Conservation (phyloP, 2,797 vertebrate genomes). For the Dicrostonyx torquatus region DNA sequence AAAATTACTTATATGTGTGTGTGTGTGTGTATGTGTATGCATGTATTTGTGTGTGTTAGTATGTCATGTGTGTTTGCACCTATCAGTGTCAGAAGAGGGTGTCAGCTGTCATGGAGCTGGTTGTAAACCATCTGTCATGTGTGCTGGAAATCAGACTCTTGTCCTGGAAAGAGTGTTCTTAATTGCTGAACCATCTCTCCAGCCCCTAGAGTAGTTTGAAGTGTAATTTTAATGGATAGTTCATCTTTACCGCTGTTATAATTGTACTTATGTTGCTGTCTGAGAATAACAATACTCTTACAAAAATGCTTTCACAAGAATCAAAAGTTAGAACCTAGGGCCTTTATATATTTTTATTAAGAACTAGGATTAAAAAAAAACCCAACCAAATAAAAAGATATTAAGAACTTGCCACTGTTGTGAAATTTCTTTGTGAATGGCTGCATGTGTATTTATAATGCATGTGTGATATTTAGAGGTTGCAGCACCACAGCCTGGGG, state of each 20-base stretch:
- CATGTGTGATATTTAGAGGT: conserved; percentile 14
- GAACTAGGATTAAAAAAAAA: not conserved
- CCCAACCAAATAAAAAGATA: not conserved
- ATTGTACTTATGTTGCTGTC: conserved; percentile 4
- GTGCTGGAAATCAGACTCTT: not conserved
- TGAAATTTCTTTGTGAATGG: conserved; percentile 43
- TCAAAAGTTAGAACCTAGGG: conserved; percentile 34
- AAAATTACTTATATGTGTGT: not conserved
- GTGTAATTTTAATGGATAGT: not conserved
- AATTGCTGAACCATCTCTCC: not conserved
- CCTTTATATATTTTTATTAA: conserved; percentile 17
- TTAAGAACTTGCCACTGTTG: conserved; percentile 10
- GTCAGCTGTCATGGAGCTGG: not conserved
- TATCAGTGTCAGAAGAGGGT: not conserved
- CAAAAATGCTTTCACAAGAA: conserved; percentile 40
- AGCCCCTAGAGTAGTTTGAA: not conserved
- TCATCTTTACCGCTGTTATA: not conserved
- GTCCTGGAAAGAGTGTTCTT: not conserved
- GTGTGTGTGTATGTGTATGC: not conserved
- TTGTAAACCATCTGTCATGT: not conserved
- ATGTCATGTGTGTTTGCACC: not conserved
- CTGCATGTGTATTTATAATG: conserved; percentile 22
- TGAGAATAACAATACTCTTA: conserved; percentile 35
- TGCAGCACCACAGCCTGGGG: not conserved
- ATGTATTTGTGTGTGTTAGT: not conserved